Percentiles rank a stretch among this genome's conserved stretches.
Conservation (phyloP, 2,113 vertebrate species). For the Callionymus lyra region DNA sequence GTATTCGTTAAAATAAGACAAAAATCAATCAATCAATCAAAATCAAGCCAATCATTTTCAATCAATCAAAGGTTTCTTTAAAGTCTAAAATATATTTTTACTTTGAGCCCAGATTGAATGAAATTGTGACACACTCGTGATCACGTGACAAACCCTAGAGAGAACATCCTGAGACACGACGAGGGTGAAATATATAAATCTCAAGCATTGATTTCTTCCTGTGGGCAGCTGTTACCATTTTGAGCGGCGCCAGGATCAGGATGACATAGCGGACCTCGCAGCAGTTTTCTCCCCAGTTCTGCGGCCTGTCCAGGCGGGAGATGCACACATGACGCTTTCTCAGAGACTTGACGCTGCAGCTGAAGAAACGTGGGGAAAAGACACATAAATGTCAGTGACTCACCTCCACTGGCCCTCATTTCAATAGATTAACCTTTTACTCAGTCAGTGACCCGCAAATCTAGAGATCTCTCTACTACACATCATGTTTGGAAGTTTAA, state of each 20-base stretch:
- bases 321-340: conserved; percentile 92
- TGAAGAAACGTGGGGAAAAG: conserved; percentile 42
- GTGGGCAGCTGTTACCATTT: conserved; percentile 77
- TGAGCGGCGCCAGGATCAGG: conserved; percentile 86
- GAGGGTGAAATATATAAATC: not conserved
- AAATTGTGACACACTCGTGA: too few relatives aligned
- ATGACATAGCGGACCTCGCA: conserved; percentile 96
- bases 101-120: too few relatives aligned
- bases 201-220: conserved; percentile 7
- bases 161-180: not conserved
- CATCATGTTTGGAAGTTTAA: too few relatives aligned
- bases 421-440: conserved; percentile 42
- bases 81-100: too few relatives aligned
- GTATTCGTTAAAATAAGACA: too few relatives aligned
- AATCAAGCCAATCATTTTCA: too few relatives aligned
- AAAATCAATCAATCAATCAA: too few relatives aligned
- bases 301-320: conserved; percentile 89
- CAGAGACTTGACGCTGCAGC: conserved; percentile 87
- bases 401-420: conserved; percentile 28
- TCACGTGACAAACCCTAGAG: not conserved
- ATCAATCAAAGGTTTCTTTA: too few relatives aligned
- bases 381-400: conserved; percentile 33
- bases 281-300: conserved; percentile 98
- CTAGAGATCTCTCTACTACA: too few relatives aligned
- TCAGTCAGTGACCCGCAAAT: not conserved